phyloP scores from a whole-genome alignment of 1,140 invertebrate species.

The Drosophila fuyamai region DNA sequence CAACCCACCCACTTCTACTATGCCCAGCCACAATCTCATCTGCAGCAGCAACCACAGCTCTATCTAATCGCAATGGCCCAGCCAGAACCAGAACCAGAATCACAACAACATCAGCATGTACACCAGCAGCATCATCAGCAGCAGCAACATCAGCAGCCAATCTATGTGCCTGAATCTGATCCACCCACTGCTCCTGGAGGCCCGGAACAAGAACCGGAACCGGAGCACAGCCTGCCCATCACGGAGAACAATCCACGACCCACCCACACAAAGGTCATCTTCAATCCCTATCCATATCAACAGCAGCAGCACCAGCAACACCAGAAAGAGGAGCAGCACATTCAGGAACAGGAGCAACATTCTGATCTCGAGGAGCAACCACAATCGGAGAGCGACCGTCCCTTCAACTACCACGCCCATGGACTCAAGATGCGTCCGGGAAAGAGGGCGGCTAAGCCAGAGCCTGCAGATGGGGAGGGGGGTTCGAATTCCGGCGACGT shows the following conservation, averaged over 20 bases:
- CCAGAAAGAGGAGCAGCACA: constrained; percentile 28
- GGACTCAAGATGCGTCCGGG: constrained; percentile 49
- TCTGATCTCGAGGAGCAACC: constrained; percentile 14
- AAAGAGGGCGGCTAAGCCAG: constrained; percentile 53
- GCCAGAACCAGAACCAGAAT: constrained; percentile 21
- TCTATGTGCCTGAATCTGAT: constrained; percentile 75
- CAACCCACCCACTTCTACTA: constrained; percentile 66
- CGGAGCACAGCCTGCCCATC: constrained; percentile 53
- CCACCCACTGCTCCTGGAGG: constrained; percentile 28
- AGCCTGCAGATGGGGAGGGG: constrained; percentile 4
- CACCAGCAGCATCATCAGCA: constrained; percentile 34
- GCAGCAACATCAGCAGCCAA: constrained; percentile 46
- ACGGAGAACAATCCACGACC: constrained; percentile 79
- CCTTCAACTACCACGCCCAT: constrained; percentile 81
- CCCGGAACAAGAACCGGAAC: constrained; percentile 16
- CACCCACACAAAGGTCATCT: constrained; percentile 82
- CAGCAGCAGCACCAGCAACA: constrained; percentile 37
- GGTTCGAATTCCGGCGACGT: constrained; percentile 24
- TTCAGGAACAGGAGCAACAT: constrained; percentile 28
- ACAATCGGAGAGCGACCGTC: constrained; percentile 48
- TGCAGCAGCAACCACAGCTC: constrained; percentile 71
- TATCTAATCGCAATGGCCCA: constrained; percentile 76
- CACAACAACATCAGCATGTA: constrained; percentile 22
- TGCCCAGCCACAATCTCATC: constrained; percentile 52
- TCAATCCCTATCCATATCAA: constrained; percentile 66